Conservation (phyloP, 1,140 invertebrate genomes). For the Chelonus insularis region DNA sequence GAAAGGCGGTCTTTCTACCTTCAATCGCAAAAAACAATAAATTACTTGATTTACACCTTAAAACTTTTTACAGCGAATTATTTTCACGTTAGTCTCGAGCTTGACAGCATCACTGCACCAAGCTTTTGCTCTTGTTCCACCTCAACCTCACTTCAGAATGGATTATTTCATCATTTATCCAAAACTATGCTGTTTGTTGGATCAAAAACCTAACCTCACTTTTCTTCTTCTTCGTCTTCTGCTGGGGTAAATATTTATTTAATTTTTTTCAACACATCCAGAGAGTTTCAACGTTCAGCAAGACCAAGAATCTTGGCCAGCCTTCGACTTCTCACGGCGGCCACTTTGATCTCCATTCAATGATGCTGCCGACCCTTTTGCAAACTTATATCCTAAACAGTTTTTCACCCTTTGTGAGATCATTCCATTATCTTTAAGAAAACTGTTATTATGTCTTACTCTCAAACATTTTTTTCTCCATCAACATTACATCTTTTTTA, state of each 20-base stretch:
- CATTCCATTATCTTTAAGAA: not conserved
- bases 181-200: too few relatives aligned
- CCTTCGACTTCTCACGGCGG: conserved; percentile 48
- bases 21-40: conserved; percentile 4
- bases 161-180: too few relatives aligned
- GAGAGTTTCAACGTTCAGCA: conserved; percentile 34
- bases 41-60: conserved; percentile 17
- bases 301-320: conserved; percentile 50
- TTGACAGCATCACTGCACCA: too few relatives aligned
- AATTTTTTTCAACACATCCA: conserved; percentile 1
- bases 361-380: conserved; percentile 9
- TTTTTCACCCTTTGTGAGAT: not conserved
- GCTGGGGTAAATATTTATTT: too few relatives aligned
- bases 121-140: too few relatives aligned
- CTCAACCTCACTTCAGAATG: too few relatives aligned
- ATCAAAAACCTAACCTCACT: too few relatives aligned
- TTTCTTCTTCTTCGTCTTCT: too few relatives aligned
- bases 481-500: too few relatives aligned
- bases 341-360: conserved; percentile 40
- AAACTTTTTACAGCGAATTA: not conserved
- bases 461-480: too few relatives aligned
- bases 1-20: not conserved
- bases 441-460: too few relatives aligned
- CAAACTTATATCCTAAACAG: not conserved
- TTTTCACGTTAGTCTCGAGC: not conserved